These are phyloP conservation scores for Diglossa cyanea DNA, from an alignment of 2,797 vertebrate species.

Conservation along the genomic window DNA sequence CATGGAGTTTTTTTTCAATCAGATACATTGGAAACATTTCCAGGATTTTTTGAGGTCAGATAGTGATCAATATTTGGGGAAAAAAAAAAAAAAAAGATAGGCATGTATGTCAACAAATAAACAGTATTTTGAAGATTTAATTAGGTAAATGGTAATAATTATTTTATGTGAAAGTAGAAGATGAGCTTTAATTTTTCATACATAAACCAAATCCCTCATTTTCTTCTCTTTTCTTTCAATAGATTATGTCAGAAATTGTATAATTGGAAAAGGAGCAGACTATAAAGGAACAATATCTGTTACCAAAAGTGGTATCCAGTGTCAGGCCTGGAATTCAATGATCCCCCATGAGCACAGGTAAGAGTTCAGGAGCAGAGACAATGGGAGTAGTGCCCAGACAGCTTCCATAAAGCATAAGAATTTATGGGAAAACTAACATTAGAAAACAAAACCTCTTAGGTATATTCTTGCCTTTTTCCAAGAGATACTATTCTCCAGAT, in stretches of 20 bases:
- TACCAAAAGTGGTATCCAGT: constrained; percentile 88
- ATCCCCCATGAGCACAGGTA: constrained; percentile 97
- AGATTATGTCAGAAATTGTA: constrained; percentile 95
- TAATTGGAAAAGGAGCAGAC: constrained; percentile 89
- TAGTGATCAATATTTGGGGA: background rate
- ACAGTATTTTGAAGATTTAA: background rate
- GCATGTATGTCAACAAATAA: background rate
- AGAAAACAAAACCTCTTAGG: background rate
- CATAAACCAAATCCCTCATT: background rate
- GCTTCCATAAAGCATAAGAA: background rate
- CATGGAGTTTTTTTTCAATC: background rate
- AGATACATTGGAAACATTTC: background rate
- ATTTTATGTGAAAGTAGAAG: background rate
- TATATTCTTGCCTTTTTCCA: background rate
- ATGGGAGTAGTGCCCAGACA: background rate
- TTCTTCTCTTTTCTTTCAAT: constrained; percentile 22
- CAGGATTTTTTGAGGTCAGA: background rate
- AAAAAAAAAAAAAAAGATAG: background rate
- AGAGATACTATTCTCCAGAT: background rate
- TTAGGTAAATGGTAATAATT: background rate
- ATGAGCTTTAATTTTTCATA: background rate
- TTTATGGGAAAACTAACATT: constrained; percentile 13
- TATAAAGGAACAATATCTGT: constrained; percentile 90
- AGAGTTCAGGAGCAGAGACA: constrained; percentile 70
- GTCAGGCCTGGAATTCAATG: constrained; percentile 92